Evolutionary conservation across 2,888 invertebrate genomes (phyloP), one percentile per base, ranked within the genome.

Genomic region (Quadroppia sp.): DNA sequence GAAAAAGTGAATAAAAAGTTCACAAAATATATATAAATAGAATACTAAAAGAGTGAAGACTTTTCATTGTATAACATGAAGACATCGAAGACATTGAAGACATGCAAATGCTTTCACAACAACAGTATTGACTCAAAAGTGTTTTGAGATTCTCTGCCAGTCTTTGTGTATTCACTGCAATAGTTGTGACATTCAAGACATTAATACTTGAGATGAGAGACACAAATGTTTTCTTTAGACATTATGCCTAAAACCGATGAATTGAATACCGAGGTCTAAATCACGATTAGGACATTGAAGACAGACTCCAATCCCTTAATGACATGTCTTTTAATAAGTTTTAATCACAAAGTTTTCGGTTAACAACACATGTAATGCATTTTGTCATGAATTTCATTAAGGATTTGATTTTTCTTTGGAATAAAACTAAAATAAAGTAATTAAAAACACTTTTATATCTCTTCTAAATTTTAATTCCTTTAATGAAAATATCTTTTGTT

Each of bases 21-120:
- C 4, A n/a, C n/a, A 20, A 20, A 50, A 50, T 50, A 20, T 50
- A 50, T 50, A 50, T 20, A 50, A 50, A 50, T n/a, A 20, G 17
- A 50, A 45, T 45, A 45, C 45, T 45, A 45, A 45, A 45, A 45
- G 45, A 20, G 50, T 50, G 50, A 20, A 50, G 50, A 50, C 20
- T 50, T n/a, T 20, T 50, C 50, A 50, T 50, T 50, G 50, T 50
- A 7, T n/a, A 45, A 20, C n/a, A 50, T 36, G 36, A 36, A 36
- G 9, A 36, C 36, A 36, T 36, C 9, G 36, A 36, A 36, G 9
- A 36, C 36, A 36, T 4, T 36, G 20, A 50, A 13, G 50, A 50
- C 50, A 50, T 50, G 50, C 50, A 50, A 50, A 50, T 50, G 50
- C 50, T 50, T 50, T 50, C n/a, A 45, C 17, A 11, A 50, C 1